A percentile compares a stretch with the other conserved stretches of the same genome.
These are phyloP conservation scores for Caenorhabditis afra DNA, from an alignment of 2,888 invertebrate genomes.

Conservation along the genomic window DNA sequence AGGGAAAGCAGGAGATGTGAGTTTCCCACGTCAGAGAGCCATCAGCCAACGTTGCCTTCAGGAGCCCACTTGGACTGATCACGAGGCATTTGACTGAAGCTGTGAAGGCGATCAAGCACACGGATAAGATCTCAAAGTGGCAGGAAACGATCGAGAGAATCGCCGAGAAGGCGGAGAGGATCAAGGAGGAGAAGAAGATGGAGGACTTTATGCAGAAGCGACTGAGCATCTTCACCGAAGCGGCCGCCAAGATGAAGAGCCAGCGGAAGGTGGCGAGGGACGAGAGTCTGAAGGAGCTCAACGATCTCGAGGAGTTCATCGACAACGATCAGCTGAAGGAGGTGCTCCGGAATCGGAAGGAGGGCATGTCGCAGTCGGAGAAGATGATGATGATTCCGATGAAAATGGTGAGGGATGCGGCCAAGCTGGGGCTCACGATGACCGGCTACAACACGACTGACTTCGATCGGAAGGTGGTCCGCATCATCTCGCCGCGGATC, in stretches of 20 bases:
- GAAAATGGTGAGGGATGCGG: constrained; percentile 57
- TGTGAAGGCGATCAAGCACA: constrained; percentile 45
- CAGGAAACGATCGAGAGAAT: constrained; percentile 52
- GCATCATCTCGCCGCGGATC: constrained; percentile 58
- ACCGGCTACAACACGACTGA: constrained; percentile 67
- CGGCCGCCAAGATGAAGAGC: constrained; percentile 37
- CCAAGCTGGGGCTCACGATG: constrained; percentile 62
- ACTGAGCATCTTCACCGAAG: constrained; percentile 35
- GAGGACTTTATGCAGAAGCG: constrained; percentile 43
- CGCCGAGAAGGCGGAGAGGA: constrained; percentile 28
- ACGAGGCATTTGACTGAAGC: constrained; percentile 43
- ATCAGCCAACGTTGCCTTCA: too few relatives aligned
- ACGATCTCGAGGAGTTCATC: constrained; percentile 48
- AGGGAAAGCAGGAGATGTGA: constrained; percentile 35
- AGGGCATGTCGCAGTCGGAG: constrained; percentile 49
- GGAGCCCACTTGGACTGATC: constrained; percentile 45
- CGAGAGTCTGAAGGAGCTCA: constrained; percentile 31
- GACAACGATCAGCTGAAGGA: constrained; percentile 56
- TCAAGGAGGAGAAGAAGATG: constrained; percentile 47
- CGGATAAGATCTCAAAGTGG: constrained; percentile 44
- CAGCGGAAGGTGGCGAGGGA: constrained; percentile 15
- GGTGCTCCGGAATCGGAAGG: constrained; percentile 29
- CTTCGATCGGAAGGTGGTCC: constrained; percentile 66
- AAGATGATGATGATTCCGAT: constrained; percentile 56
- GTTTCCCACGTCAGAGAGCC: neutral